A percentile compares a stretch with the other conserved stretches of the same genome.
Conservation (phyloP, 2,797 vertebrate genomes). For the Lithobates pipiens region DNA sequence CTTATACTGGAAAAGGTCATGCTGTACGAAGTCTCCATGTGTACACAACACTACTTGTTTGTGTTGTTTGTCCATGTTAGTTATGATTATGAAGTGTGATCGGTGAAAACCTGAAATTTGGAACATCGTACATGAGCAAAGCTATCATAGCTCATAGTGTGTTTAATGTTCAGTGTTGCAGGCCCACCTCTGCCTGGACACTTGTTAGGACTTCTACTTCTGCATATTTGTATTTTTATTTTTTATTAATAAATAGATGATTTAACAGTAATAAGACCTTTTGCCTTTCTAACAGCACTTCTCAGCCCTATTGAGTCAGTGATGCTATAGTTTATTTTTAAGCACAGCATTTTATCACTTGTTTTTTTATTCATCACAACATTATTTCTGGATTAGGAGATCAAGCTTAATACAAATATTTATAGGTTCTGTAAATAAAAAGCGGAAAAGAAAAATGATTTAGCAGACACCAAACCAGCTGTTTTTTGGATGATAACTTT, state of each 20-base stretch:
- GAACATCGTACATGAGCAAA: not conserved
- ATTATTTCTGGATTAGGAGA: constrained; percentile 12
- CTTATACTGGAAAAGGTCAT: no score
- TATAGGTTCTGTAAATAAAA: not conserved
- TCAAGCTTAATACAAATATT: not conserved
- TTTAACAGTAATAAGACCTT: not conserved
- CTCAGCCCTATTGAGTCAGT: not conserved
- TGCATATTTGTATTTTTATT: no score
- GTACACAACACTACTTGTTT: no score
- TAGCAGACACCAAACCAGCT: not conserved
- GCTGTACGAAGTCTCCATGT: no score
- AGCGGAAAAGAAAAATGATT: not conserved
- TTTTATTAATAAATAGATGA: not conserved
- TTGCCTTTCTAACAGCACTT: not conserved
- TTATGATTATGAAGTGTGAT: no score
- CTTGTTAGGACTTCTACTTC: no score
- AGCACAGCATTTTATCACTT: not conserved
- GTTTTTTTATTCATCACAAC: not conserved
- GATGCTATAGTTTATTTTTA: not conserved
- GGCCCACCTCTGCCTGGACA: not conserved
- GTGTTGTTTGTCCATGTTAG: no score
- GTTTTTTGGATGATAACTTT: not conserved
- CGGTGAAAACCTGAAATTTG: no score
- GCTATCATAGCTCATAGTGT: not conserved
- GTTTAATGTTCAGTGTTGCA: no score